Conservation (phyloP, 1,140 invertebrate genomes). For the Brachionus koreanus region DNA sequence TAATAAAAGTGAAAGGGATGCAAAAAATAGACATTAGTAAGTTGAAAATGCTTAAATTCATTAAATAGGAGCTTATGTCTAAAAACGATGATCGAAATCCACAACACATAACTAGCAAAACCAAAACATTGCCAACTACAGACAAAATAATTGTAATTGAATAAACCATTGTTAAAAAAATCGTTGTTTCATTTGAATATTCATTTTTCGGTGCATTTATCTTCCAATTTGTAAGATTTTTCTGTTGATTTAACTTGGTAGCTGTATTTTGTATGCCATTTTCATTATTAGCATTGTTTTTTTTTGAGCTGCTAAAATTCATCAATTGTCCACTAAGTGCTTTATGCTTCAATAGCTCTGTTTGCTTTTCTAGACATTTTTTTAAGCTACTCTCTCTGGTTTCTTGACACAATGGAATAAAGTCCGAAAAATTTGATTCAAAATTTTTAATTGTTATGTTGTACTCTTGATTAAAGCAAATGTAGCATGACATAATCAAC, state of each 20-base stretch:
- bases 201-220: neutral
- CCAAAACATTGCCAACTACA: neutral
- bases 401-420: neutral
- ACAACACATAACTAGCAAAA: slow-evolving; percentile 17
- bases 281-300: neutral
- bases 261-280: neutral
- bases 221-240: neutral
- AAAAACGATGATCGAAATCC: slow-evolving; percentile 24
- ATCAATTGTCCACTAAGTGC: neutral
- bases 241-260: neutral
- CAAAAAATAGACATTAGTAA: slow-evolving; percentile 27
- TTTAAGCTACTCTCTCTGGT: neutral
- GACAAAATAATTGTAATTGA: neutral
- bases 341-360: neutral
- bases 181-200: neutral
- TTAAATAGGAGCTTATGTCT: slow-evolving; percentile 23
- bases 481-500: neutral
- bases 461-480: neutral
- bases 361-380: neutral
- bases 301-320: neutral
- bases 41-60: slow-evolving; percentile 28
- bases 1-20: slow-evolving; percentile 27
- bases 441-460: slow-evolving; percentile 18
- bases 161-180: slow-evolving; percentile 22
- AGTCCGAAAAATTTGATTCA: neutral